Conservation (phyloP, 2,113 vertebrate genomes). For the Zosterops lateralis region DNA sequence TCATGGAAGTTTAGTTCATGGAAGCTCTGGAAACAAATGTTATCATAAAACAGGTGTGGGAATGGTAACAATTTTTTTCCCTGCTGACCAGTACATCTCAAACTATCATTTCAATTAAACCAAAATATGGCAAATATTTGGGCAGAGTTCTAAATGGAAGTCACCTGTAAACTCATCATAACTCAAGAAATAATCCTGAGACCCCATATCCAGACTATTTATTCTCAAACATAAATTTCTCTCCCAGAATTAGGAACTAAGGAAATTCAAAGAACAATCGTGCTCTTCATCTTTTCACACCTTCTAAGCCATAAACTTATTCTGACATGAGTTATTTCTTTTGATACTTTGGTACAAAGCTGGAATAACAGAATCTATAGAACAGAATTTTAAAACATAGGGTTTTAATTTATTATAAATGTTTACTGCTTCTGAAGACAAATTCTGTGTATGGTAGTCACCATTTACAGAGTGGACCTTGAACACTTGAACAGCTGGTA, state of each 20-base stretch:
- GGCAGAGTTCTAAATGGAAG: background rate
- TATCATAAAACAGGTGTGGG: background rate
- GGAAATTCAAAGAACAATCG: background rate
- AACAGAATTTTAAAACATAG: background rate
- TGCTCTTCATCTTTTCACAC: background rate
- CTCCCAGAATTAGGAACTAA: background rate
- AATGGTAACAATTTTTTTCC: background rate
- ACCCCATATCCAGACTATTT: background rate
- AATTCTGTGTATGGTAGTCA: background rate
- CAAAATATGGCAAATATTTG: background rate
- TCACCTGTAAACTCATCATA: background rate
- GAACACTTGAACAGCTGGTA: background rate
- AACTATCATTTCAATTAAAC: background rate
- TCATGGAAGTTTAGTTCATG: background rate
- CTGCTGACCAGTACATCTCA: background rate
- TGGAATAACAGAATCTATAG: background rate
- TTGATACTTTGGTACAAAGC: background rate
- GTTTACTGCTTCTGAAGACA: background rate
- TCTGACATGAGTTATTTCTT: background rate
- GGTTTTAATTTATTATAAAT: background rate
- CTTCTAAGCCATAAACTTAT: background rate
- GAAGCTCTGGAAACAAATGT: background rate
- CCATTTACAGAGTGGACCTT: background rate
- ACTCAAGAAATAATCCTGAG: background rate
- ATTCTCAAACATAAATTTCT: background rate